phyloP scores from a whole-genome alignment of 2,797 vertebrate genomes.

The Sebastes goodei region DNA sequence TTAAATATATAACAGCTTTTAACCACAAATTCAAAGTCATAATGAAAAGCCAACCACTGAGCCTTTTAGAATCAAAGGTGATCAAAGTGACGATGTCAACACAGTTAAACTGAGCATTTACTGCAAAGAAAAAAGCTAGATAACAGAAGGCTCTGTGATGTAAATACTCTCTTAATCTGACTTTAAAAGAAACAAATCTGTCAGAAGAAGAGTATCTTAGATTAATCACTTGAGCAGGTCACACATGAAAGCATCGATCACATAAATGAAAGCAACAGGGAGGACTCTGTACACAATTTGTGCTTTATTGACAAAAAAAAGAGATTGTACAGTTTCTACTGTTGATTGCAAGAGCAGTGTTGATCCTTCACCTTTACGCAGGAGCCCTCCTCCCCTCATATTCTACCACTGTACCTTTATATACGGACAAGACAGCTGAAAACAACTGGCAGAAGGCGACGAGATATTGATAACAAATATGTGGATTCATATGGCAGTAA shows the following conservation, averaged over 20 bases:
- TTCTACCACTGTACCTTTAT: slow-evolving; percentile 9
- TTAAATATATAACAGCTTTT: not conserved
- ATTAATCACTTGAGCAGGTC: not conserved
- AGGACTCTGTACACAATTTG: slow-evolving; percentile 58
- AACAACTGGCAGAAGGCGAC: slow-evolving; percentile 23
- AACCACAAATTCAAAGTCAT: not conserved
- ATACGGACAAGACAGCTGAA: slow-evolving; percentile 31
- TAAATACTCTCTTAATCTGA: not conserved
- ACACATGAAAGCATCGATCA: not conserved
- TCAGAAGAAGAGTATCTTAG: not conserved
- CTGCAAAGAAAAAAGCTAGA: not conserved
- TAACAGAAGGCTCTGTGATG: not conserved
- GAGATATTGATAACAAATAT: not conserved
- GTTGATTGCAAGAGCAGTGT: slow-evolving; percentile 69
- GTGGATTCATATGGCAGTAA: slow-evolving; percentile 9
- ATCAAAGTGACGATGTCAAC: not conserved
- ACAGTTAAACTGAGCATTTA: not conserved
- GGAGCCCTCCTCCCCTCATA: not conserved
- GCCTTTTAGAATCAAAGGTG: not conserved
- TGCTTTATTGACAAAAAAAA: slow-evolving; percentile 80
- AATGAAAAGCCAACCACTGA: not conserved
- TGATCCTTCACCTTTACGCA: slow-evolving; percentile 16
- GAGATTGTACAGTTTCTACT: slow-evolving; percentile 67
- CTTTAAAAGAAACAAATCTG: not conserved
- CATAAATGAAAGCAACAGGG: not conserved